Conservation (phyloP, 2,797 vertebrate species). For the Coregonus suidteri region DNA sequence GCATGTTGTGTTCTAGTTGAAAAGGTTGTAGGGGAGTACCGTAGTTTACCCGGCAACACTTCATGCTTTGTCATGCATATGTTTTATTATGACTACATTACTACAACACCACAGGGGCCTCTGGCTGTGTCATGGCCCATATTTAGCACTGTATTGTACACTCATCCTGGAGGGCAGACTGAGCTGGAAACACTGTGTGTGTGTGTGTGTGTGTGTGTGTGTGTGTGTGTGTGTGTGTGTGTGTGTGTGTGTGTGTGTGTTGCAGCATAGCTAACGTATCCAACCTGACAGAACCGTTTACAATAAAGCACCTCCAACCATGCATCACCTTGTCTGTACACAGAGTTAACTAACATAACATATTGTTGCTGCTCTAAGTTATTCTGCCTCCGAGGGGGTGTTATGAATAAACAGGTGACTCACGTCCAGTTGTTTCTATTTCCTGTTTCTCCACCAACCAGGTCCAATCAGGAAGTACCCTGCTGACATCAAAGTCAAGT, state of each 20-base stretch:
- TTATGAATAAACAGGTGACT: slow-evolving; percentile 3
- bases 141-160: slow-evolving; percentile 18
- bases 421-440: not conserved
- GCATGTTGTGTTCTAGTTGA: not conserved
- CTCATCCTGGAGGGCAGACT: slow-evolving; percentile 6
- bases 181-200: not conserved
- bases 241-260: not conserved
- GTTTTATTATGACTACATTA: slow-evolving; percentile 32
- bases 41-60: slow-evolving; percentile 1
- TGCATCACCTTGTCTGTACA: no score
- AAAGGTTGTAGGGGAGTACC: not conserved
- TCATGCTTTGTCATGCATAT: slow-evolving; percentile 34
- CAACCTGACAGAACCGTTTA: slow-evolving; percentile 16
- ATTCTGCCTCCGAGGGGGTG: slow-evolving; percentile 3
- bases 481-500: slow-evolving; percentile 92
- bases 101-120: slow-evolving; percentile 10
- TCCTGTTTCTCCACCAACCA: slow-evolving; percentile 52
- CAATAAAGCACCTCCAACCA: no score
- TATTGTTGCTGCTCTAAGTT: not conserved
- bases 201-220: slow-evolving; percentile 1
- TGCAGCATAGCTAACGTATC: slow-evolving; percentile 1
- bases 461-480: slow-evolving; percentile 88
- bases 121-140: slow-evolving; percentile 38
- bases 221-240: not conserved
- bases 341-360: slow-evolving; percentile 3